Base-by-base conservation (phyloP, 2,797 vertebrate species). In the Saxicola maurus region DNA sequence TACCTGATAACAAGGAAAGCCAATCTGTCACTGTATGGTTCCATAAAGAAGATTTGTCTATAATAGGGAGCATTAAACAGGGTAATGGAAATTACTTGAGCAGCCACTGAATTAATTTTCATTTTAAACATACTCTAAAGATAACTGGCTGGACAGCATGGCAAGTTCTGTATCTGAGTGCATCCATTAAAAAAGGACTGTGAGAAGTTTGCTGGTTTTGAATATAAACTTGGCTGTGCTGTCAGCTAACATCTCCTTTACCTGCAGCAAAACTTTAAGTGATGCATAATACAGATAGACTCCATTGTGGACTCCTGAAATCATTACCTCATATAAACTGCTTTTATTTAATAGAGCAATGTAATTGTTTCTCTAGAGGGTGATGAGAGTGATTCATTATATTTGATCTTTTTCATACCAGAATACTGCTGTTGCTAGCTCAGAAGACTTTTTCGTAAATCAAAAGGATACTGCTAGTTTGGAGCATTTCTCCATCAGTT, bases 61-160 rank as follows among this genome's bases (percentile, higher is more conserved):
- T 79, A 90, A 80, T 7, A 79, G 77, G 55, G 62, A 77, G 81
- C 72, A 86, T 91, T 93, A 88, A 94, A 62, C 51, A 88, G 65
- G 38, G 65, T 81, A 90, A 93, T 87, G 75, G 92, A 92, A 90
- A 92, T 92, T 45, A 82, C 83, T 71, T 74, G 69, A 83, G 42
- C 71, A 78, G 89, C 80, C 90, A 79, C 89, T 94, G 92, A 95
- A 94, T 94, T 94, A 78, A 91, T 93, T 92, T 95, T 95, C 48
- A 89, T 91, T 94, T 91, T 86, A 93, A 94, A 62, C 80, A n/a
- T 66, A 73, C 23, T 76, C 35, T 78, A 86, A 93, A 95, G 89
- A 93, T 96, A 94, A 73, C 79, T 1, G 5, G 5, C 69, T 89
- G 80, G 87, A 83, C 85, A 91, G 79, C 56, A 43, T n/a, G 69